phyloP scores from a whole-genome alignment of 2,888 invertebrate genomes.

The Cinara cedri region DNA sequence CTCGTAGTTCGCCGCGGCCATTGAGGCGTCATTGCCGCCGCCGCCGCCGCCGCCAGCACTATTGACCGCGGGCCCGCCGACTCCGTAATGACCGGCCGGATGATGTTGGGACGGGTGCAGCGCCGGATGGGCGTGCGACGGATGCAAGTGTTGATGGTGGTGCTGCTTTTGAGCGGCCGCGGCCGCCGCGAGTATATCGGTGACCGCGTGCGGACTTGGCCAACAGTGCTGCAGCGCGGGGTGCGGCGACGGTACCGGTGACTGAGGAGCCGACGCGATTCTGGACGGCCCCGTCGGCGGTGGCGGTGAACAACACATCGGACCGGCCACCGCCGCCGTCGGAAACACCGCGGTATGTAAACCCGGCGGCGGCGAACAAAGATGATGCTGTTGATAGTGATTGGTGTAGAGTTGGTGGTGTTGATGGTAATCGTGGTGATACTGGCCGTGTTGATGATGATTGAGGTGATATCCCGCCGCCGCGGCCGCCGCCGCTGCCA shows the following conservation, averaged over 20 bases:
- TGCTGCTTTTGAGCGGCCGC: conserved; percentile 62
- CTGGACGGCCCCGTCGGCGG: conserved; percentile 10
- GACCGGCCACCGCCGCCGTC: conserved; percentile 6
- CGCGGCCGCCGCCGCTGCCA: not conserved
- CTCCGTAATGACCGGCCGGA: conserved; percentile 2
- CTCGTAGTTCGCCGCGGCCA: not conserved
- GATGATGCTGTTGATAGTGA: conserved; percentile 34
- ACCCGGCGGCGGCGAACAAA: conserved; percentile 21
- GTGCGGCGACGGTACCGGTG: not conserved
- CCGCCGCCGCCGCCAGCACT: not conserved
- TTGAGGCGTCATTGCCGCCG: not conserved
- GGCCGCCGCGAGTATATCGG: conserved; percentile 66
- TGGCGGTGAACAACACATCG: conserved; percentile 46
- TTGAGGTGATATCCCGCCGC: conserved; percentile 18
- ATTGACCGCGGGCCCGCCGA: not conserved
- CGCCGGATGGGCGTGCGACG: conserved; percentile 17
- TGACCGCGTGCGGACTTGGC: conserved; percentile 68
- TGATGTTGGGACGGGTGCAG: conserved; percentile 19
- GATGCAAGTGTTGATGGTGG: conserved; percentile 59
- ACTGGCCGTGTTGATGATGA: conserved; percentile 51
- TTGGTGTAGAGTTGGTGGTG: conserved; percentile 14
- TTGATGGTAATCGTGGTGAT: conserved; percentile 23
- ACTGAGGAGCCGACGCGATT: not conserved
- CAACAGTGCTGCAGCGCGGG: conserved; percentile 61
- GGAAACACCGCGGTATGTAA: conserved; percentile 26